These are phyloP conservation scores for Rhynchonycteris naso DNA, from an alignment of 2,797 vertebrate species.

Conservation along the genomic window DNA sequence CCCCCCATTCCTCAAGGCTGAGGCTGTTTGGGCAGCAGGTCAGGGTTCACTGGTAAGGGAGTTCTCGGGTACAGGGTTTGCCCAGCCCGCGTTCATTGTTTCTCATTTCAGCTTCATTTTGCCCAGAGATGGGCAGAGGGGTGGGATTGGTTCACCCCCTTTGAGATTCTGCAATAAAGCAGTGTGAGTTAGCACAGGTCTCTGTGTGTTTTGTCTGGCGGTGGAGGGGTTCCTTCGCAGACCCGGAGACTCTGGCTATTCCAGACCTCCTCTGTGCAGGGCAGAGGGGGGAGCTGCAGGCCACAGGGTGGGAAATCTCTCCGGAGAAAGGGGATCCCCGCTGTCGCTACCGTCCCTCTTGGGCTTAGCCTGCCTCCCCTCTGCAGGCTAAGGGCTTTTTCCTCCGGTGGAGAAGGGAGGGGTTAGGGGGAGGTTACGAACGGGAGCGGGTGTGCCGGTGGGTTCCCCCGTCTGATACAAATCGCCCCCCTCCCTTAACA, in stretches of 20 bases:
- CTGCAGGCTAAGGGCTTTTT: slow-evolving; percentile 30
- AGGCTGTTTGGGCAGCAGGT: neutral
- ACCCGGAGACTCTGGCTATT: neutral
- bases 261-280: neutral
- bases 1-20: neutral
- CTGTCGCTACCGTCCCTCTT: neutral
- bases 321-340: slow-evolving; percentile 71
- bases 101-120: slow-evolving; percentile 61
- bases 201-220: slow-evolving; percentile 9
- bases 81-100: neutral
- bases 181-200: slow-evolving; percentile 48
- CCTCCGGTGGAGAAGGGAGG: slow-evolving; percentile 19
- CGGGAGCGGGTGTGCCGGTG: neutral
- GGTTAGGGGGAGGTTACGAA: neutral
- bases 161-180: slow-evolving; percentile 78
- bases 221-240: neutral
- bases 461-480: neutral
- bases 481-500: neutral
- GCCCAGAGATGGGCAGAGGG: slow-evolving; percentile 47
- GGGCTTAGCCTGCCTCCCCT: neutral
- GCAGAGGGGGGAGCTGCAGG: neutral
- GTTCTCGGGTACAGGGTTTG: neutral
- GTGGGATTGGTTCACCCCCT: neutral
- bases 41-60: neutral
- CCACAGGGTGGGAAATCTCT: neutral